Percentiles rank a stretch among this genome's conserved stretches.
These are phyloP conservation scores for Mesaphorura yosii DNA, from an alignment of 1,140 invertebrate species.

Conservation along the genomic window DNA sequence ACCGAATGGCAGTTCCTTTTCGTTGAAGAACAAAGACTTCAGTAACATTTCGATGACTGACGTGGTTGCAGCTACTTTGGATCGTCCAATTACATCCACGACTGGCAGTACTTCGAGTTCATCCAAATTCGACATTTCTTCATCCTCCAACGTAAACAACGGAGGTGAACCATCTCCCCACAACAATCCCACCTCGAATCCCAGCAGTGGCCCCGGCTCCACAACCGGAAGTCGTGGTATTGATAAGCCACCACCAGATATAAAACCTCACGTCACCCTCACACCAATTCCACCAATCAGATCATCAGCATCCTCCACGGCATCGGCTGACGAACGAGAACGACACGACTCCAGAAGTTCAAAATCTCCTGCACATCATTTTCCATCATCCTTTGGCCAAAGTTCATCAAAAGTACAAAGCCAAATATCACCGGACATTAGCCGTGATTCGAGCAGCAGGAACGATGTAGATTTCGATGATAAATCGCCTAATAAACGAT, in stretches of 20 bases:
- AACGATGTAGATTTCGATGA: no score
- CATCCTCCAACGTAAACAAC: background rate
- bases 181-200: background rate
- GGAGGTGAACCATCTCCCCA: slow-evolving; percentile 6
- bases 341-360: slow-evolving; percentile 1
- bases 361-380: slow-evolving; percentile 6
- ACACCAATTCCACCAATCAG: slow-evolving; percentile 22
- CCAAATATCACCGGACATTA: no score
- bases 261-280: slow-evolving; percentile 29
- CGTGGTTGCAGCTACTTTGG: slow-evolving; percentile 22
- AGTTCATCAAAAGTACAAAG: no score
- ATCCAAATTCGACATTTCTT: slow-evolving; percentile 19
- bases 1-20: background rate
- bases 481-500: no score
- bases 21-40: slow-evolving; percentile 11
- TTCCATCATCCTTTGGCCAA: slow-evolving; percentile 16
- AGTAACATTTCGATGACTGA: slow-evolving; percentile 26
- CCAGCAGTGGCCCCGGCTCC: background rate
- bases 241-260: slow-evolving; percentile 29
- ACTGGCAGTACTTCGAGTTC: no score
- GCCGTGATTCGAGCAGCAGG: no score
- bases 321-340: slow-evolving; percentile 1
- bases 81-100: slow-evolving; percentile 18
- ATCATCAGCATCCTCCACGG: slow-evolving; percentile 4
- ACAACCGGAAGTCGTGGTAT: slow-evolving; percentile 1